Percentiles rank a stretch among this genome's conserved stretches.
Evolutionary conservation across 1,140 invertebrate genomes (phyloP).

Genomic region (Oncopeltus fasciatus): DNA sequence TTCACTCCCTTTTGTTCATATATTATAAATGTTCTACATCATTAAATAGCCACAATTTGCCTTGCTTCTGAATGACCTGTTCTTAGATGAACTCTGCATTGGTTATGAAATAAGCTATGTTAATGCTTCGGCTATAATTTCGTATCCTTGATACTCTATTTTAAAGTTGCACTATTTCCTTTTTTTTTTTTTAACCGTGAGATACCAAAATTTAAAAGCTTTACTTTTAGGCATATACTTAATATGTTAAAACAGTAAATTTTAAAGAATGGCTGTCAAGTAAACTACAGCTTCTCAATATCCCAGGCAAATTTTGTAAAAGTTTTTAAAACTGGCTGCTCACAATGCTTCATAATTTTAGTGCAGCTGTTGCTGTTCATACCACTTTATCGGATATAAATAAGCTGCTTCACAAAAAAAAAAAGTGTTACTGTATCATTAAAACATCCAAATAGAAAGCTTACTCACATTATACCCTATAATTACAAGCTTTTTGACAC

Average conservation of each 20-base stretch:
- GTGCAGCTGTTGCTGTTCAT: neutral
- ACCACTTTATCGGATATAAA: neutral
- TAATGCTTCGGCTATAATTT: slow-evolving; percentile 6
- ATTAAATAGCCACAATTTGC: slow-evolving; percentile 7
- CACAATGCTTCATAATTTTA: slow-evolving; percentile 2
- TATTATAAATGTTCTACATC: slow-evolving; percentile 5
- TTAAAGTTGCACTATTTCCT: neutral
- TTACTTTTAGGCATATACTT: too few relatives aligned
- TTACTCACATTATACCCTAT: neutral
- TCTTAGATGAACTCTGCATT: slow-evolving; percentile 9
- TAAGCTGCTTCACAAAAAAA: neutral
- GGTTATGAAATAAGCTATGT: slow-evolving; percentile 8
- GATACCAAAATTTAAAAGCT: too few relatives aligned
- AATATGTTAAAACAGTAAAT: too few relatives aligned
- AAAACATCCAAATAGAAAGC: neutral
- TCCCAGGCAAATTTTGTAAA: too few relatives aligned
- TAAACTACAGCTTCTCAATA: too few relatives aligned
- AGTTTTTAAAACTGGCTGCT: slow-evolving; percentile 1
- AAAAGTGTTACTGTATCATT: neutral
- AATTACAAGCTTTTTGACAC: neutral
- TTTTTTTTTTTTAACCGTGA: neutral
- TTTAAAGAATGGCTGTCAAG: too few relatives aligned
- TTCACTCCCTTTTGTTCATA: slow-evolving; percentile 1
- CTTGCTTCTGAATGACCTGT: slow-evolving; percentile 10
- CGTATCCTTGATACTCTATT: neutral